These are phyloP conservation scores for Pangasius larnaudii DNA, from an alignment of 2,797 vertebrate genomes.

Conservation along the genomic window DNA sequence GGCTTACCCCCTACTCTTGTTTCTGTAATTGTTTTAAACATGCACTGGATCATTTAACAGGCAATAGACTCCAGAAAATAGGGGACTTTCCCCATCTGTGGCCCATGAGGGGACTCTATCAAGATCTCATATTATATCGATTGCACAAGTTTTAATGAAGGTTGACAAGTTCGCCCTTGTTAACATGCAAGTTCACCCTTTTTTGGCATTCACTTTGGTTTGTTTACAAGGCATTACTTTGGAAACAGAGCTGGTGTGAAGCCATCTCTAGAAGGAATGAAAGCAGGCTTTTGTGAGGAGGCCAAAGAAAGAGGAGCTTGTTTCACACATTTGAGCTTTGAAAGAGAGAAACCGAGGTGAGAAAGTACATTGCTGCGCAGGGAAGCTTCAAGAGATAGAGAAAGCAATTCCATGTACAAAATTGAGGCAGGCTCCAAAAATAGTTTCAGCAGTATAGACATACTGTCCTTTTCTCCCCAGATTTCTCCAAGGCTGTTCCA, in stretches of 20 bases:
- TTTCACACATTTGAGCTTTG: slow-evolving; percentile 62
- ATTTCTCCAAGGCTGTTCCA: slow-evolving; percentile 31
- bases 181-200: slow-evolving; percentile 37
- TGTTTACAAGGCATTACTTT: slow-evolving; percentile 57
- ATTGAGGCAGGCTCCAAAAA: slow-evolving; percentile 35
- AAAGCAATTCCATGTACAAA: slow-evolving; percentile 37
- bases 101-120: slow-evolving; percentile 3
- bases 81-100: slow-evolving; percentile 12
- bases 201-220: slow-evolving; percentile 50
- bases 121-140: slow-evolving; percentile 28
- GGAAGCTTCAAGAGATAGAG: slow-evolving; percentile 23
- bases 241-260: slow-evolving; percentile 57
- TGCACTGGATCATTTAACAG: slow-evolving; percentile 49
- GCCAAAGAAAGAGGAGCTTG: slow-evolving; percentile 74
- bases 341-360: slow-evolving; percentile 55
- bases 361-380: slow-evolving; percentile 40
- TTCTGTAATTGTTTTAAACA: slow-evolving; percentile 57
- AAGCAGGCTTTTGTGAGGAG: slow-evolving; percentile 74
- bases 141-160: slow-evolving; percentile 36
- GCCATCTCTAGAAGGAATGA: slow-evolving; percentile 63
- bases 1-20: slow-evolving; percentile 19
- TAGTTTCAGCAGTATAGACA: slow-evolving; percentile 32
- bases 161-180: slow-evolving; percentile 28
- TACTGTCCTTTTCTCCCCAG: slow-evolving; percentile 13
- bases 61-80: slow-evolving; percentile 33